A percentile compares a stretch with the other conserved stretches of the same genome.
These are phyloP conservation scores for Tetramorium bicarinatum DNA, from an alignment of 2,888 invertebrate genomes.

Conservation along the genomic window DNA sequence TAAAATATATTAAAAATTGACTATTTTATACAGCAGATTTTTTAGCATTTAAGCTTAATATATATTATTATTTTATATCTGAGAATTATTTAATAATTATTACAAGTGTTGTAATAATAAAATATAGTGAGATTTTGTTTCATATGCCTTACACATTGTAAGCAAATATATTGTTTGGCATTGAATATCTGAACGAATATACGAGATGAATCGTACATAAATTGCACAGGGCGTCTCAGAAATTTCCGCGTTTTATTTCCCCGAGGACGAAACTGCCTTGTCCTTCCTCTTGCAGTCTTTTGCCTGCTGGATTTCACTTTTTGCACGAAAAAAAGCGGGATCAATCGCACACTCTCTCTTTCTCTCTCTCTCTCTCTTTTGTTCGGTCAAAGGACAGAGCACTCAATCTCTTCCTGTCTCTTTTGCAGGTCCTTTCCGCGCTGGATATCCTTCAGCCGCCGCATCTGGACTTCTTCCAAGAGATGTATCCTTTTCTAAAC, in stretches of 20 bases:
- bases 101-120: neutral
- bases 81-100: neutral
- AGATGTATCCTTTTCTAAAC: constrained; percentile 97
- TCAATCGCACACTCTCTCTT: constrained; percentile 10
- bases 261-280: constrained; percentile 11
- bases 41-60: neutral
- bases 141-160: neutral
- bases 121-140: neutral
- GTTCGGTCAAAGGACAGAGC: constrained; percentile 29
- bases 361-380: constrained; percentile 2
- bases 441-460: constrained; percentile 99
- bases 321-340: constrained; percentile 20
- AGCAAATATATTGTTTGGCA: neutral
- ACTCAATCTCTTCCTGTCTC: constrained; percentile 77
- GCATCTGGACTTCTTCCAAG: constrained; percentile 99
- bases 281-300: neutral
- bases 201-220: constrained; percentile 9
- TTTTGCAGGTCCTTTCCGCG: constrained; percentile 97
- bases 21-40: neutral
- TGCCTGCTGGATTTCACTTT: neutral
- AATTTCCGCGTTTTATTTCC: constrained; percentile 53
- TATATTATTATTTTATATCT: neutral
- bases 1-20: neutral
- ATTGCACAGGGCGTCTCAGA: constrained; percentile 22
- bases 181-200: constrained; percentile 9